phyloP scores from a whole-genome alignment of 2,888 invertebrate species.

The Eristalis tenax region DNA sequence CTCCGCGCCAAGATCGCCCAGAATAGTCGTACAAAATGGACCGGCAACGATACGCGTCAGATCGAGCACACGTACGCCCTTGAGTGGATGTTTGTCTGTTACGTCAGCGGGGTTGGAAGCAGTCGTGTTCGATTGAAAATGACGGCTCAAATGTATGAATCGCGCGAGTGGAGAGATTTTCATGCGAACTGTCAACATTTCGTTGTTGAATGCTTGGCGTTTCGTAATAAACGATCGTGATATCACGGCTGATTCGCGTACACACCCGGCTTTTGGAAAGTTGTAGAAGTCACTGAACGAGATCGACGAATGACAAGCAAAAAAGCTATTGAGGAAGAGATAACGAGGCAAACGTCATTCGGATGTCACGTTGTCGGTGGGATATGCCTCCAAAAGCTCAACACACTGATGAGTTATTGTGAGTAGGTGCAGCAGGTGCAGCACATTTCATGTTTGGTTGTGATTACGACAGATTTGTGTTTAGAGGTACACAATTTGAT shows the following conservation, averaged over 20 bases:
- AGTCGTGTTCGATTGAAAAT: slow-evolving; percentile 25
- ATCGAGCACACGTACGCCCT: slow-evolving; percentile 89
- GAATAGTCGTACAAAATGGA: slow-evolving; percentile 95
- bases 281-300: slow-evolving; percentile 28
- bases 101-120: slow-evolving; percentile 39
- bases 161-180: slow-evolving; percentile 4
- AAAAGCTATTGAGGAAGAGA: not conserved
- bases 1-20: slow-evolving; percentile 96
- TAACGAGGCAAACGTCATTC: not conserved
- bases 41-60: slow-evolving; percentile 95
- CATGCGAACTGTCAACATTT: slow-evolving; percentile 10
- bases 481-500: too few relatives aligned
- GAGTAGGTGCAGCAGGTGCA: not conserved
- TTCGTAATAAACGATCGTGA: not conserved
- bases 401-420: not conserved
- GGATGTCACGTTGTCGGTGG: not conserved
- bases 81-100: slow-evolving; percentile 84
- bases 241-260: not conserved
- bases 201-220: not conserved
- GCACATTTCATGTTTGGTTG: not conserved
- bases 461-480: too few relatives aligned
- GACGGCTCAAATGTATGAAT: not conserved
- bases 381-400: not conserved
- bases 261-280: slow-evolving; percentile 19
- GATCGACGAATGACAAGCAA: not conserved